phyloP scores from a whole-genome alignment of 2,113 vertebrate genomes.

The Saiga tatarica region DNA sequence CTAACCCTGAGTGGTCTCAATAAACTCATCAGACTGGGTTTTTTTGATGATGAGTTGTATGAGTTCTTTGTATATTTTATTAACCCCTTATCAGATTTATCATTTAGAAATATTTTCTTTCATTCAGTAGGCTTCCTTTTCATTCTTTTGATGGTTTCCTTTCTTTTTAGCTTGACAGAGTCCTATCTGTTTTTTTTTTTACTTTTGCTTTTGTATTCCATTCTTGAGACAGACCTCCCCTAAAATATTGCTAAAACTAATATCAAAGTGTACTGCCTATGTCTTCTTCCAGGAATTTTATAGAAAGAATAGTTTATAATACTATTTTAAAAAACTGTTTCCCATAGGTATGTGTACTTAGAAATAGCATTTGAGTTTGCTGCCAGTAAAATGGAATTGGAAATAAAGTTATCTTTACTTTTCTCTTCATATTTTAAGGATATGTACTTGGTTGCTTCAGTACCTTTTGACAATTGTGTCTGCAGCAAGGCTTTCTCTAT shows the following conservation, averaged over 20 bases:
- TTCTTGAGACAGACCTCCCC: background rate
- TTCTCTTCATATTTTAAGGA: background rate
- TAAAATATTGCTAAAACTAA: background rate
- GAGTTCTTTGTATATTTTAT: background rate
- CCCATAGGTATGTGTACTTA: background rate
- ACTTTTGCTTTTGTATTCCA: background rate
- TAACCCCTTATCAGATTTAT: background rate
- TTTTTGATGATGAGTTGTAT: background rate
- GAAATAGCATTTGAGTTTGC: background rate
- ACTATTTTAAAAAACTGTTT: background rate
- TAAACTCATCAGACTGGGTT: background rate
- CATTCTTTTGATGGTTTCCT: background rate
- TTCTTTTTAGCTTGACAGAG: background rate
- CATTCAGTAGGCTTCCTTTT: background rate
- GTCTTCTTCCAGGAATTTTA: background rate
- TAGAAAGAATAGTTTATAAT: background rate
- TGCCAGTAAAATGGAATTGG: background rate
- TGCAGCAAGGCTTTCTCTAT: background rate
- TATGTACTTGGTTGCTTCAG: background rate
- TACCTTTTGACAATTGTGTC: background rate
- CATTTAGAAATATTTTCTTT: background rate
- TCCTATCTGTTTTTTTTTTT: background rate
- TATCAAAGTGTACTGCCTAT: background rate
- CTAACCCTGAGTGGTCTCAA: background rate
- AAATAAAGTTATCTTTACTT: background rate